These are phyloP conservation scores for Tympanoctomys barrerae DNA, from an alignment of 2,797 vertebrate species.

Conservation along the genomic window DNA sequence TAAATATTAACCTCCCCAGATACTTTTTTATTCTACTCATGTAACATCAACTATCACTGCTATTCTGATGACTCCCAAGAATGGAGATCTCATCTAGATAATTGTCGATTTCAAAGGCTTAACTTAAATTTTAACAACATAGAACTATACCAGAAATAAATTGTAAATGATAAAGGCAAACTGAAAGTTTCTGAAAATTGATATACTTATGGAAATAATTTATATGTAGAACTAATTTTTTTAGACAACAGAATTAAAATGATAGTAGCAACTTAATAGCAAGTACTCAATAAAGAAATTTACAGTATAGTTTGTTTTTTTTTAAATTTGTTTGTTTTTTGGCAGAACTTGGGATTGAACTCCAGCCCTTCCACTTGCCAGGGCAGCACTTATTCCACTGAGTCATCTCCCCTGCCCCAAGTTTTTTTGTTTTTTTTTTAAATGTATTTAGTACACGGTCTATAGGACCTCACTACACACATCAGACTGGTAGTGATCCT, in stretches of 20 bases:
- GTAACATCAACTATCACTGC: not conserved
- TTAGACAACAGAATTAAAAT: slow-evolving; percentile 20
- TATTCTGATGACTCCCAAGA: not conserved
- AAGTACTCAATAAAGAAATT: not conserved
- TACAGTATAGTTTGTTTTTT: not conserved
- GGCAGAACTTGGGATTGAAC: no score
- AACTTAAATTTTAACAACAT: slow-evolving; percentile 30
- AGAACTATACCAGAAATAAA: not conserved
- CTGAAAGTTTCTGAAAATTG: not conserved
- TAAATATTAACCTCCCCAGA: not conserved
- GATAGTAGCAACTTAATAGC: not conserved
- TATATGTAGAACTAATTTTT: not conserved
- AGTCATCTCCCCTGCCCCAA: no score
- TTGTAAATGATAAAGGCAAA: slow-evolving; percentile 37
- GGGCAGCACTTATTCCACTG: no score
- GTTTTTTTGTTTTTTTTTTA: no score
- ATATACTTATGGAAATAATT: slow-evolving; percentile 6
- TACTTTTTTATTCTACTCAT: not conserved
- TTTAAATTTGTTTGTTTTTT: no score
- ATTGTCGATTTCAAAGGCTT: not conserved
- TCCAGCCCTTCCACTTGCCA: no score
- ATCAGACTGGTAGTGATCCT: no score
- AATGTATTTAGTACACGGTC: no score
- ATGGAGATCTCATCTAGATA: not conserved
- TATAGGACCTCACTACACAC: no score